Base-by-base conservation (phyloP, 1,140 invertebrate species). In the Pomacea maculata region DNA sequence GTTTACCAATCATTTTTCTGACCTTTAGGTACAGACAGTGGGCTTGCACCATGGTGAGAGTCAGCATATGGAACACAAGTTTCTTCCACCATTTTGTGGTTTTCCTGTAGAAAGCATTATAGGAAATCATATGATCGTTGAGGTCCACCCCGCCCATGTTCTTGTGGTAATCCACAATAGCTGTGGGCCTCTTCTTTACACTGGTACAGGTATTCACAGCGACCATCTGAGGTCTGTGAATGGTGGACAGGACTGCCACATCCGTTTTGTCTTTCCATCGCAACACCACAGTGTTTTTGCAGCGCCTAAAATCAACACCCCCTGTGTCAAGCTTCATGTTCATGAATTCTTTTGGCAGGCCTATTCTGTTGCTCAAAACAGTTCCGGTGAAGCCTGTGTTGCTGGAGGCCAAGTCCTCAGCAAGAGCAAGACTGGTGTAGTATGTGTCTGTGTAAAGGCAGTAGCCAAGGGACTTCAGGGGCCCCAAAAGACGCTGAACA, bases 21-120 rank as follows among this genome's bases (percentile, higher is more conserved):
- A 57, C 6, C 78, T 71, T 71, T 6, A 55, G 34, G 65, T 52
- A 71, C 45, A 71, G 17, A 34, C 67, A 68, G 19, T n/a, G 54
- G 25, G 65, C 63, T 73, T 80, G 78, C 10, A 80, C 70, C 29
- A 61, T 72, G 12, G 78, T 52, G 8, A 80, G 17, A 25, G 71
- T 68, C 11, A 73, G 52, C 11, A 80, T 25, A 61, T 80, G 78
- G 34, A 45, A 21, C 0, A 71, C 78, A 14, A 70, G 68, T 5
- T 70, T 19, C 70, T 80, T 80, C 79, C 79, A 81, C 80, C 80
- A 81, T 71, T 81, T 81, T 6, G 55, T 5, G 19, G 63, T 81
- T 14, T 76, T 81, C 9, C 74, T 8, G 65, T 71, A 55, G 74
- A 81, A 81, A 17, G 57, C 17, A 25, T 77, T 71, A 14, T 76